Percentiles rank a stretch among this genome's conserved stretches.
Evolutionary conservation across 1,140 invertebrate species (phyloP).

Genomic region (Diorhabda sublineata): DNA sequence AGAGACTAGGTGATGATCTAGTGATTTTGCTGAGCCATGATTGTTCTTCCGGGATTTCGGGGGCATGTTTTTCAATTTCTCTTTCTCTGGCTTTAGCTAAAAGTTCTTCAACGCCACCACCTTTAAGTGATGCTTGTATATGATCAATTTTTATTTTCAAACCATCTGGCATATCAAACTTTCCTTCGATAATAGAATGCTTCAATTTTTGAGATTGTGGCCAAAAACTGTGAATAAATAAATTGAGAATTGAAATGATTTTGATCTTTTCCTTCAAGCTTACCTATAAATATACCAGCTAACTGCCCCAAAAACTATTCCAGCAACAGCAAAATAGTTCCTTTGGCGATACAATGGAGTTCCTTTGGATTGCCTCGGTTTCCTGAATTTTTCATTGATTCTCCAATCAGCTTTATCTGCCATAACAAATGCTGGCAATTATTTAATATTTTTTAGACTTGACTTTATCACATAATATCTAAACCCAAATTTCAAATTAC

Average conservation of each 20-base stretch:
- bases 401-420: slow-evolving; percentile 41
- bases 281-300: slow-evolving; percentile 38
- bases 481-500: too few species aligned
- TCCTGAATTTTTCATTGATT: slow-evolving; percentile 43
- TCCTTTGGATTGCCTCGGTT: slow-evolving; percentile 52
- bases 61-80: slow-evolving; percentile 28
- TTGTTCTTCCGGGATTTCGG: slow-evolving; percentile 28
- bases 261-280: slow-evolving; percentile 10
- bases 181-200: slow-evolving; percentile 17
- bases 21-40: slow-evolving; percentile 35
- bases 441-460: too few species aligned
- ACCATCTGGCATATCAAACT: slow-evolving; percentile 26
- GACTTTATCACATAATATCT: too few species aligned
- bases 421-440: slow-evolving; percentile 25
- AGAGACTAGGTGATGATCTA: slow-evolving; percentile 24
- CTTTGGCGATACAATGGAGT: slow-evolving; percentile 49
- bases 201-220: slow-evolving; percentile 29
- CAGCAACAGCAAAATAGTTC: slow-evolving; percentile 44
- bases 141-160: slow-evolving; percentile 16
- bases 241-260: neutral
- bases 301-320: slow-evolving; percentile 37
- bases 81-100: slow-evolving; percentile 26
- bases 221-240: slow-evolving; percentile 25
- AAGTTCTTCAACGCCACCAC: slow-evolving; percentile 12
- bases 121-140: slow-evolving; percentile 6